Conservation (phyloP, 2,113 vertebrate species). For the Perccottus glenii region DNA sequence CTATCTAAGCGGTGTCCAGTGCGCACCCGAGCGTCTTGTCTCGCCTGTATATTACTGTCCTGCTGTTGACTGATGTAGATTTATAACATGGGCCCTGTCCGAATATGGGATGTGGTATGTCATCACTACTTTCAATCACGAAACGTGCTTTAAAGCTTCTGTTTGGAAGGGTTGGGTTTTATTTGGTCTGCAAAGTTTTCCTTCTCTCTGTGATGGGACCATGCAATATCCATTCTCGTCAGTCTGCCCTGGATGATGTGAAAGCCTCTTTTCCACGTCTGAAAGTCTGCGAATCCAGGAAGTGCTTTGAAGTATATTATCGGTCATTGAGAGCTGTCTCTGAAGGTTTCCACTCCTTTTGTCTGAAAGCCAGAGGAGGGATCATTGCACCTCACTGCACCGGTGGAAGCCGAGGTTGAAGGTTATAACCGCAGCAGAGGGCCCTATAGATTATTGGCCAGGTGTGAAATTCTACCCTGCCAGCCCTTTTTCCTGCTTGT, state of each 20-base stretch:
- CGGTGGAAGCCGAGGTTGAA: conserved; percentile 75
- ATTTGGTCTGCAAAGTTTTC: background rate
- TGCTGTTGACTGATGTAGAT: conserved; percentile 33
- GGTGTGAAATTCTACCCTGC: conserved; percentile 79
- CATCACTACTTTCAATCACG: background rate
- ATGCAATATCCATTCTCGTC: conserved; percentile 3
- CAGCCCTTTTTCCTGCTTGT: conserved; percentile 59
- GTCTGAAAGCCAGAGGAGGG: conserved; percentile 74
- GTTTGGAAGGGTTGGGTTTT: background rate
- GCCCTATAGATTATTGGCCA: conserved; percentile 75
- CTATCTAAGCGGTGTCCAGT: conserved; percentile 34
- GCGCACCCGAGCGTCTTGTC: conserved; percentile 59
- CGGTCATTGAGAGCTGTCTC: conserved; percentile 70
- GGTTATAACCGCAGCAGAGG: conserved; percentile 65
- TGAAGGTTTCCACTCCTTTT: conserved; percentile 75
- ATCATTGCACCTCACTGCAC: conserved; percentile 78
- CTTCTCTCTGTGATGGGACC: conserved; percentile 1
- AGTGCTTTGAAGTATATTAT: conserved; percentile 81
- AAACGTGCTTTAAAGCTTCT: background rate
- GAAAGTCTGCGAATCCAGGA: conserved; percentile 69
- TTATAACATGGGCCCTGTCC: conserved; percentile 14
- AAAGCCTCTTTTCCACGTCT: conserved; percentile 71
- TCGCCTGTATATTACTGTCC: conserved; percentile 25
- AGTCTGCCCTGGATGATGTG: conserved; percentile 20
- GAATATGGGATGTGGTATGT: background rate